Evolutionary conservation across 1,140 invertebrate genomes (phyloP).

Genomic region (Holotrichia oblita): DNA sequence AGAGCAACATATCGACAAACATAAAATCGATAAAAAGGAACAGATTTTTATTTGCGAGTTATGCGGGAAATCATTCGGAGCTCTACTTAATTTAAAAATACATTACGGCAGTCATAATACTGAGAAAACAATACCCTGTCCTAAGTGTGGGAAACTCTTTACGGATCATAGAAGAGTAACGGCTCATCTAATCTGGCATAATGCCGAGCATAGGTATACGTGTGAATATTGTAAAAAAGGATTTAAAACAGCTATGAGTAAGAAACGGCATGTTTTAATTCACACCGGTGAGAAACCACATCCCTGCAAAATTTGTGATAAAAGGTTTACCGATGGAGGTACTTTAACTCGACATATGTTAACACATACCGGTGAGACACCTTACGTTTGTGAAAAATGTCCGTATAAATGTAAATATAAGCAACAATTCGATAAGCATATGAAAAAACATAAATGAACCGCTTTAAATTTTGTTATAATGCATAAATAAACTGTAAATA

Average conservation of each 20-base stretch:
- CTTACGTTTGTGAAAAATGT: too few relatives aligned
- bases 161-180: conserved; percentile 39
- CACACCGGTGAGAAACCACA: too few relatives aligned
- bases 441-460: too few relatives aligned
- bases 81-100: neutral
- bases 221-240: neutral
- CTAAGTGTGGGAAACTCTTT: conserved; percentile 75
- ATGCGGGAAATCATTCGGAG: neutral
- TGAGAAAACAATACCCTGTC: conserved; percentile 60
- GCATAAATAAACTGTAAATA: too few relatives aligned
- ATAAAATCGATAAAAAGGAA: conserved; percentile 66
- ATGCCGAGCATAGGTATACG: neutral
- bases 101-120: neutral
- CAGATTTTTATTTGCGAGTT: conserved; percentile 63
- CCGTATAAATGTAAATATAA: too few relatives aligned
- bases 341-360: neutral
- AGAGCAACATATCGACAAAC: neutral
- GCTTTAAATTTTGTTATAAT: too few relatives aligned
- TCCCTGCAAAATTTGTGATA: neutral
- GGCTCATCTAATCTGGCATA: conserved; percentile 37
- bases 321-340: neutral
- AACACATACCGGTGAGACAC: too few relatives aligned
- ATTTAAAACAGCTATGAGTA: neutral
- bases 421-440: too few relatives aligned
- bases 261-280: neutral